Evolutionary conservation across 1,140 invertebrate species (phyloP).

Genomic region (Pissodes strobi): DNA sequence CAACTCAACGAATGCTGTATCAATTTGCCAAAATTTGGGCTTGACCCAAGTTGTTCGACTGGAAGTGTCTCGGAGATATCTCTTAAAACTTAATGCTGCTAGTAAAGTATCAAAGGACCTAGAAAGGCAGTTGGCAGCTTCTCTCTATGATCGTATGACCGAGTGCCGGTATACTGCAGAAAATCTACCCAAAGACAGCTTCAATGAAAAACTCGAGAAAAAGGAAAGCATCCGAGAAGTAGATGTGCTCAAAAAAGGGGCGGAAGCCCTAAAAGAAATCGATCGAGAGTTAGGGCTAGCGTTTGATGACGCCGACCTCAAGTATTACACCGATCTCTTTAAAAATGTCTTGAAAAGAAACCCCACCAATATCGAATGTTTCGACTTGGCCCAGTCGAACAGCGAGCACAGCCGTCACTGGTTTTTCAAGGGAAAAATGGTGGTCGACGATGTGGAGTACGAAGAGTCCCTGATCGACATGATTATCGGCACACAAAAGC

Average conservation of each 20-base stretch:
- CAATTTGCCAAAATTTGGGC: slow-evolving; percentile 85
- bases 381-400: slow-evolving; percentile 98
- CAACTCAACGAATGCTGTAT: slow-evolving; percentile 93
- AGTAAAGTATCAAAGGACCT: slow-evolving; percentile 53
- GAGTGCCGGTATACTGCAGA: slow-evolving; percentile 72
- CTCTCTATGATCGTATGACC: slow-evolving; percentile 83
- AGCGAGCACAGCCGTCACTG: slow-evolving; percentile 92
- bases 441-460: slow-evolving; percentile 80
- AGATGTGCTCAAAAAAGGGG: slow-evolving; percentile 77
- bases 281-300: slow-evolving; percentile 86
- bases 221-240: slow-evolving; percentile 61
- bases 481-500: slow-evolving; percentile 87
- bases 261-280: slow-evolving; percentile 78
- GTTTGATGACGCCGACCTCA: slow-evolving; percentile 86
- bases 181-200: slow-evolving; percentile 73
- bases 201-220: slow-evolving; percentile 67
- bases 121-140: slow-evolving; percentile 61
- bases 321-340: slow-evolving; percentile 85
- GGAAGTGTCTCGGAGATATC: slow-evolving; percentile 81
- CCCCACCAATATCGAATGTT: slow-evolving; percentile 96
- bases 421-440: slow-evolving; percentile 90
- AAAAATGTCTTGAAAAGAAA: slow-evolving; percentile 81
- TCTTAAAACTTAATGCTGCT: slow-evolving; percentile 61
- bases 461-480: slow-evolving; percentile 86
- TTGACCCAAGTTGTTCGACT: slow-evolving; percentile 74